Conservation (phyloP, 2,888 invertebrate species). For the Notodonta ziczac region DNA sequence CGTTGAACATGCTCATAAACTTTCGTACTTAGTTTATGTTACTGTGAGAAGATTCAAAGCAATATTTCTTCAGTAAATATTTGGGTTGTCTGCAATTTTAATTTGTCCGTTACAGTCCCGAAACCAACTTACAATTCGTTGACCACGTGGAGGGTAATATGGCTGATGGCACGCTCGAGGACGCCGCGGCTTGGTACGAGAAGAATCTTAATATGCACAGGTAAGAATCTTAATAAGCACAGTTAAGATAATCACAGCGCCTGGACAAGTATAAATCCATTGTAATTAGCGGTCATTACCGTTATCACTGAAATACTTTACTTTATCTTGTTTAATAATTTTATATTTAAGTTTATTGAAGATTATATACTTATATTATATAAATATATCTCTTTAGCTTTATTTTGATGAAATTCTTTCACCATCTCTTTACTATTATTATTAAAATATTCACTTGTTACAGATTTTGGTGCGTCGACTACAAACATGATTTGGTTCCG, state of each 20-base stretch:
- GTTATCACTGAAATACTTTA: too few species aligned
- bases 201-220: conserved; percentile 85
- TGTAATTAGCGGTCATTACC: too few species aligned
- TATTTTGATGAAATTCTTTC: too few species aligned
- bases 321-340: too few species aligned
- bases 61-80: too few species aligned
- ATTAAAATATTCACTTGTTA: background rate
- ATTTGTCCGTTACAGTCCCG: conserved; percentile 80
- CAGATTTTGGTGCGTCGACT: conserved; percentile 99
- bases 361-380: too few species aligned
- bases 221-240: conserved; percentile 84
- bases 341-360: too few species aligned
- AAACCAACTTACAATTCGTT: conserved; percentile 90
- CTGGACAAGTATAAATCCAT: too few species aligned
- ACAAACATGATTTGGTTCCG: conserved; percentile 95
- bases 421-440: background rate
- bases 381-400: too few species aligned
- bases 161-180: conserved; percentile 94
- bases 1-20: too few species aligned
- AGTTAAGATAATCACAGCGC: conserved; percentile 51
- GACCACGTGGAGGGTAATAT: conserved; percentile 99
- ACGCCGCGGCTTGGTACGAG: conserved; percentile 93
- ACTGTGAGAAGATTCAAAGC: too few species aligned
- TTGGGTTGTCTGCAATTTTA: background rate
- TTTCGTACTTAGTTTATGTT: too few species aligned